Evolutionary conservation across 2,113 vertebrate genomes (phyloP), one percentile per base, ranked within the genome.

Genomic region (Mormoops blainvillei): DNA sequence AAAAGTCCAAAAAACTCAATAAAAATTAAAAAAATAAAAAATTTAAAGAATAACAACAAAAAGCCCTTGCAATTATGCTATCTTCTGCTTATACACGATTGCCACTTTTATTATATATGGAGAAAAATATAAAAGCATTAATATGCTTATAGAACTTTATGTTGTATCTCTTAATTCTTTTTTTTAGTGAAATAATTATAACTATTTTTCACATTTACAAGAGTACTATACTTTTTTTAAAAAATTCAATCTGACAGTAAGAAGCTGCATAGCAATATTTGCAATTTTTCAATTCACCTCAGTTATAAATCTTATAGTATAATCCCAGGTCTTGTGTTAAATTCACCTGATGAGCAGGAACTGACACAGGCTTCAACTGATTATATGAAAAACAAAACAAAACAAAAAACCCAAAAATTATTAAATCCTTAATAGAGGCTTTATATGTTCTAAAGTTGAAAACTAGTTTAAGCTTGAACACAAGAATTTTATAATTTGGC

Each of bases 401-500:
- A 68, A 71, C 18, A 52, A 88, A 89, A 24, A 36, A 1, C n/a
- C n/a, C n/a, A n/a, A 38, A 80, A 93, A 78, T 91, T n/a, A 96
- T 80, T 94, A 73, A 85, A 70, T 86, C n/a, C 41, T 89, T 36
- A 65, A 33, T 88, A 74, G 43, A 89, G 31, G 43, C 4, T 74
- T 91, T 77, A 41, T n/a, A 61, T 86, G 31, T 56, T 80, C 93
- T 82, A 80, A 92, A 91, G 31, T 48, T 91, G 71, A 70, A 94
- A 97, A 77, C 24, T 45, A 16, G 31, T 77, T 83, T 97, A 87
- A 94, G 48, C 31, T 33, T 78, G 58, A 81, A 33, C 96, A 36
- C 95, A 48, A 97, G 63, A 85, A 63, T 15, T 97, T 31, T 92
- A 95, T 94, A 97, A 82, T 97, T 97, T 95, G 38, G 54, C 31